These are phyloP conservation scores for Sternarchorhynchus goeldii DNA, from an alignment of 2,797 vertebrate species.

Conservation along the genomic window DNA sequence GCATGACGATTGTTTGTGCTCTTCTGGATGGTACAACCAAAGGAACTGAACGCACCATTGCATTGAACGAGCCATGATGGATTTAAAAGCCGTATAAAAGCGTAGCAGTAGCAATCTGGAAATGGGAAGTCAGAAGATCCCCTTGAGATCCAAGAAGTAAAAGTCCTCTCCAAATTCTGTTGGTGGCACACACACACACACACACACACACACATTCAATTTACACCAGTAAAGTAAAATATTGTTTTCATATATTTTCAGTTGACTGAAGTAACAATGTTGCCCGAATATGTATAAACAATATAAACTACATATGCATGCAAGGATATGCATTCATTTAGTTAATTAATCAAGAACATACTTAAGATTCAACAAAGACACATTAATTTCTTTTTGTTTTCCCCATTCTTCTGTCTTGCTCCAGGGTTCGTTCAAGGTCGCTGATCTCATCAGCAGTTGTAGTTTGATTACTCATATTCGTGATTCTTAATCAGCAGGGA, in stretches of 20 bases:
- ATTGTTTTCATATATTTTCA: not conserved
- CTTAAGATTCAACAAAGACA: no score
- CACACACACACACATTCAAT: constrained; percentile 43
- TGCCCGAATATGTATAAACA: not conserved
- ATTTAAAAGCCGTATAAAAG: not conserved
- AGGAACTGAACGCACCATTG: not conserved
- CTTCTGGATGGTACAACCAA: not conserved
- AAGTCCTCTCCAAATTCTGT: no score
- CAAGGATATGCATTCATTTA: no score
- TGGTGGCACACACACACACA: not conserved
- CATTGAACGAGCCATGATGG: not conserved
- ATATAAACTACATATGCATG: no score
- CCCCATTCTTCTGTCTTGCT: not conserved
- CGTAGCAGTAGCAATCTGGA: not conserved
- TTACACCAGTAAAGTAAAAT: constrained; percentile 24
- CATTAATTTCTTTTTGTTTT: not conserved
- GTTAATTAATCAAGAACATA: no score
- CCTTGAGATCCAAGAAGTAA: no score
- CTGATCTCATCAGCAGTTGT: not conserved
- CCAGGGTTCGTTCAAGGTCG: not conserved
- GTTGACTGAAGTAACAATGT: not conserved
- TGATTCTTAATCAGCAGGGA: not conserved
- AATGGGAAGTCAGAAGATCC: not conserved
- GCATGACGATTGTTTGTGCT: not conserved
- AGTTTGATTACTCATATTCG: not conserved